A percentile compares a stretch with the other conserved stretches of the same genome.
phyloP scores from a whole-genome alignment of 2,888 invertebrate genomes.

The Heliconius sara region DNA sequence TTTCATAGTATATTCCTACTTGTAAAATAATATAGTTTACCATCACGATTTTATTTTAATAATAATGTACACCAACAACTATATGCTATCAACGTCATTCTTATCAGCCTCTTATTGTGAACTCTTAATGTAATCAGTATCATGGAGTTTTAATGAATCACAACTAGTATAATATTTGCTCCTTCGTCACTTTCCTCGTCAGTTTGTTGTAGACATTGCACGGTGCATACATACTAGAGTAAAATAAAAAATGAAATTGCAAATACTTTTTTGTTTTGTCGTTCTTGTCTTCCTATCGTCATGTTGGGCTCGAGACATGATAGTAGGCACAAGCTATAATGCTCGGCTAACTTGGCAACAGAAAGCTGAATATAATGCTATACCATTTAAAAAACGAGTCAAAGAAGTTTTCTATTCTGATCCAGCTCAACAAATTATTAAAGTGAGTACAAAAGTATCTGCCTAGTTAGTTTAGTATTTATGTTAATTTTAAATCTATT shows the following conservation, averaged over 20 bases:
- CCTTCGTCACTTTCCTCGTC: constrained; percentile 2
- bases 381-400: constrained; percentile 70
- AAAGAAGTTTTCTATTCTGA: constrained; percentile 70
- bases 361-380: constrained; percentile 64
- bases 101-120: constrained; percentile 43
- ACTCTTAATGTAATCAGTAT: constrained; percentile 35
- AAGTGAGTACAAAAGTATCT: constrained; percentile 52
- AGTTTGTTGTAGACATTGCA: constrained; percentile 29
- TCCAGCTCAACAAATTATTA: constrained; percentile 61
- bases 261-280: constrained; percentile 56
- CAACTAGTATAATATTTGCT: constrained; percentile 26
- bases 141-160: constrained; percentile 28
- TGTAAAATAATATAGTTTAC: neutral
- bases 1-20: neutral
- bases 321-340: constrained; percentile 66
- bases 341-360: constrained; percentile 61
- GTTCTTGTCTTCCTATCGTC: constrained; percentile 56
- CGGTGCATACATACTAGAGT: neutral
- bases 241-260: constrained; percentile 57
- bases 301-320: constrained; percentile 60
- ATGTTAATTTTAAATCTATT: neutral
- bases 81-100: constrained; percentile 34
- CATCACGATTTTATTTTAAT: constrained; percentile 30
- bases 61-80: constrained; percentile 23
- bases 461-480: neutral